Evolutionary conservation across 2,888 invertebrate species (phyloP).

Genomic region (Ischnus inquisitorius): DNA sequence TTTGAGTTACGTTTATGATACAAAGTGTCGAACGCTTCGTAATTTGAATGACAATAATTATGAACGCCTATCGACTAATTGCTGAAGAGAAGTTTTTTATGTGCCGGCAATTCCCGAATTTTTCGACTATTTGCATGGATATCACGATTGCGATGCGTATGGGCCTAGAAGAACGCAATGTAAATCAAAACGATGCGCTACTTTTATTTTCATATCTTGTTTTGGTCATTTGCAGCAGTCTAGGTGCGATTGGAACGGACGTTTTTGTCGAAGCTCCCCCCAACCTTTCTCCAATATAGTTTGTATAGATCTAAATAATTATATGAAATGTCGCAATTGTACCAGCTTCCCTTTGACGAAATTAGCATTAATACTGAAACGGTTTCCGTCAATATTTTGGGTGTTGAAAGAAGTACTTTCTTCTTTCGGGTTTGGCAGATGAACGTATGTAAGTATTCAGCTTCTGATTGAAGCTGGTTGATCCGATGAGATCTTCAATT

Average conservation of each 20-base stretch:
- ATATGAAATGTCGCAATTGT: too few species aligned
- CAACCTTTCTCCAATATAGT: too few species aligned
- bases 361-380: too few species aligned
- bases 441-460: neutral
- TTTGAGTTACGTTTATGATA: neutral
- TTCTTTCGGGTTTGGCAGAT: neutral
- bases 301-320: too few species aligned
- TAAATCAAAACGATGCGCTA: neutral
- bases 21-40: neutral
- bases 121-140: neutral
- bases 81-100: neutral
- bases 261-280: too few species aligned
- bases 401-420: neutral
- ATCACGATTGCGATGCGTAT: neutral
- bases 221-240: neutral
- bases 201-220: neutral
- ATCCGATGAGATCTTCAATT: conserved; percentile 3
- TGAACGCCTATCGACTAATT: neutral
- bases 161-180: neutral
- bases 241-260: too few species aligned
- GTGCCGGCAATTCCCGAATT: neutral
- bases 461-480: neutral
- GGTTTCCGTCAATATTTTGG: too few species aligned
- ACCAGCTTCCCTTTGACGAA: too few species aligned
- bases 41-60: conserved; percentile 9